Percentiles rank a stretch among this genome's conserved stretches.
Evolutionary conservation across 1,140 invertebrate genomes (phyloP).

Genomic region (Brachionus koreanus): DNA sequence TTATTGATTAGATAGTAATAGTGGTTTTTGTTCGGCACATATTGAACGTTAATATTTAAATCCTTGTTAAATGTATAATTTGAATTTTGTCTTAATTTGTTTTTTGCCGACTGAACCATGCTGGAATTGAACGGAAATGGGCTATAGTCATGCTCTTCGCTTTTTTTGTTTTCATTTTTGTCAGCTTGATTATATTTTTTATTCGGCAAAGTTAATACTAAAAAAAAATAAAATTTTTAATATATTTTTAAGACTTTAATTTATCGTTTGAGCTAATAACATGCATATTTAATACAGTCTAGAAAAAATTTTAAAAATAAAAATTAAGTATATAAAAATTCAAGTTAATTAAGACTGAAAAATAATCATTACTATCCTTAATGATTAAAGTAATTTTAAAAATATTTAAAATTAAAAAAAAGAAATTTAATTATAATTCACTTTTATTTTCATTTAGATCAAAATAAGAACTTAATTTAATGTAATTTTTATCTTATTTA

Average conservation of each 20-base stretch:
- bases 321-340: too few species aligned
- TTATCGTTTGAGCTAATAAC: background rate
- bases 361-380: too few species aligned
- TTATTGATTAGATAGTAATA: conserved; percentile 28
- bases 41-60: conserved; percentile 16
- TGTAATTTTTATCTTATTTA: too few species aligned
- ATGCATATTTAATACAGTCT: too few species aligned
- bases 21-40: conserved; percentile 6
- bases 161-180: conserved; percentile 17
- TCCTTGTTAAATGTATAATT: conserved; percentile 25
- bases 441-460: too few species aligned
- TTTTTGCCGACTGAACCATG: background rate
- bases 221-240: background rate
- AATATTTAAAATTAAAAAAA: too few species aligned
- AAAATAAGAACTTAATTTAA: too few species aligned
- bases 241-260: background rate
- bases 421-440: too few species aligned
- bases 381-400: too few species aligned
- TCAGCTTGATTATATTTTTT: conserved; percentile 6
- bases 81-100: background rate
- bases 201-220: conserved; percentile 29
- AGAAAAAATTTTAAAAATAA: too few species aligned
- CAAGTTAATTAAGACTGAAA: too few species aligned
- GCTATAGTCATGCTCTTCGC: background rate
- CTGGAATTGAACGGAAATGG: conserved; percentile 17